Evolutionary conservation across 2,797 vertebrate species (phyloP), one percentile per base, ranked within the genome.

Genomic region (Prunella strophiata): DNA sequence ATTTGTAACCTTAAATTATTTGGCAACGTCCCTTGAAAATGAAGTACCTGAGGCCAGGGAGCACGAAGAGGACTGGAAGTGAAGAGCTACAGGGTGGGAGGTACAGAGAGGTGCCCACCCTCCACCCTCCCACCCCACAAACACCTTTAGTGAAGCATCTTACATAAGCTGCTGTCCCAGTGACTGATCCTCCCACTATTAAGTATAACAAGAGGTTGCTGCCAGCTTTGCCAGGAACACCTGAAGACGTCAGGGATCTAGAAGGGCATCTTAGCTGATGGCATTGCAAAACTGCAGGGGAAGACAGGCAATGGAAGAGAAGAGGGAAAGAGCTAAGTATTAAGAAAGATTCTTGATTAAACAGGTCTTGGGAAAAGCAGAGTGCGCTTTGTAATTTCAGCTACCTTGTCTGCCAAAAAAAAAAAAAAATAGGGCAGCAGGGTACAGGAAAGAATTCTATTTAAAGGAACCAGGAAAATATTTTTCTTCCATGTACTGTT

Each of bases 161-260:
- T 98, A 99, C 99, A 97, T 98, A 99, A 93, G 88, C 45, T 95
- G 97, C 97, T 72, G 97, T 97, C 84, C 97, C 98, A 71, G 98
- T 72, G 94, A 94, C 97, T 68, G 98, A 84, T 89, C 97, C 98
- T 97, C 98, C 99, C 92, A 99, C 97, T 97, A 99, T 95, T 93
- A 98, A 96, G 85, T 96, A 88, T 54, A 99, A 98, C 30, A 98
- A 78, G 43, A 98, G 94, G 93, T 98, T 99, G 85, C 98, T 98
- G 68, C 97, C 91, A 58, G 98, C 98, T 90, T 98, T 98, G 67
- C 98, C 98, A 83, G 97, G 93, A 73, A 97, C 97, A 91, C 98
- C 98, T 26, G 98, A 96, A 85, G 98, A 99, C 96, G 96, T 98
- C 96, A 98, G 98, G 77, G 98, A 97, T 96, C 94, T 98, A 93